phyloP scores from a whole-genome alignment of 1,140 invertebrate species.

The Ceratosolen solmsi region DNA sequence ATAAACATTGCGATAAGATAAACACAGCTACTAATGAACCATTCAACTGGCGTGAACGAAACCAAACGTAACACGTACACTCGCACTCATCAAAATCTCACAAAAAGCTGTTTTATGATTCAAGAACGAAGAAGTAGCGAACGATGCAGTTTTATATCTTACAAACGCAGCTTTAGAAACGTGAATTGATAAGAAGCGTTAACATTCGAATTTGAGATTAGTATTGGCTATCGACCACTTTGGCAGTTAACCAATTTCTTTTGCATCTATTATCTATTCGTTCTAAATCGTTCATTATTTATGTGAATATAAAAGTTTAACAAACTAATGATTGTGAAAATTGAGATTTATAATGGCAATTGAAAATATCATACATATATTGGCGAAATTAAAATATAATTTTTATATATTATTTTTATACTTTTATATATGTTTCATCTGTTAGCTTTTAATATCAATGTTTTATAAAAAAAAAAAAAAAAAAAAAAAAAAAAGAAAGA shows the following conservation, averaged over 20 bases:
- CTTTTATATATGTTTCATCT: no score
- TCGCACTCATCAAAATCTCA: conserved; percentile 33
- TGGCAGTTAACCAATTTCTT: conserved; percentile 7
- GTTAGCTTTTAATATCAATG: no score
- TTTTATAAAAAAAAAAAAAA: no score
- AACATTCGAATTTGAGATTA: background rate
- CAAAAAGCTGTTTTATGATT: conserved; percentile 16
- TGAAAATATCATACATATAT: no score
- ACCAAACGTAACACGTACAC: conserved; percentile 22
- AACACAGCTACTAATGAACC: conserved; percentile 44
- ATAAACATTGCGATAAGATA: conserved; percentile 50
- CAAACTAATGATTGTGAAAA: background rate
- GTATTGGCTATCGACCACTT: background rate
- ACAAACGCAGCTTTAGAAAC: background rate
- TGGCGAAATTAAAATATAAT: no score
- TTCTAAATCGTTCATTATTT: background rate
- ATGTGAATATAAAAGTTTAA: background rate
- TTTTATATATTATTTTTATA: no score
- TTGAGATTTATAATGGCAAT: no score
- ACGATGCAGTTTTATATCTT: conserved; percentile 7
- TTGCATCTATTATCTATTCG: background rate
- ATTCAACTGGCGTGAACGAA: conserved; percentile 14
- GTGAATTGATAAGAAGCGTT: conserved; percentile 3
- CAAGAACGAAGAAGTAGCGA: conserved; percentile 10
- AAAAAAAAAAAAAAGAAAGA: no score